Base-by-base conservation (phyloP, 2,797 vertebrate species). In the Selene dorsalis region DNA sequence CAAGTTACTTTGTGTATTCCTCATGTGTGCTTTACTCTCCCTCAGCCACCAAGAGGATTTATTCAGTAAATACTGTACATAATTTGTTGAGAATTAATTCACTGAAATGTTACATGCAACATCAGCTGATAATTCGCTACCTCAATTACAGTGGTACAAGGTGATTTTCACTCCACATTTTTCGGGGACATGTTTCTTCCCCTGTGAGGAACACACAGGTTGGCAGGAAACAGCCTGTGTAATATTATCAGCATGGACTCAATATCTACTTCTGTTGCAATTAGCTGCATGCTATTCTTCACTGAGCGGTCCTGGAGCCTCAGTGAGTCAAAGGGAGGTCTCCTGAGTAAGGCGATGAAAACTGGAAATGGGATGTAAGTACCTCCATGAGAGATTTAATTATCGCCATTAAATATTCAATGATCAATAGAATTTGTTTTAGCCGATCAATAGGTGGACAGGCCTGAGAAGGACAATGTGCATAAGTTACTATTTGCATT, bases 401-500 rank as follows among this genome's bases (percentile, higher is more conserved):
- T 94, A 95, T 94, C 81, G 0, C 89, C 89, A 95, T 95, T 95
- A 95, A 95, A 95, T 95, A 95, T 95, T 95, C 95, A 94, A 93
- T 95, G 94, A 95, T 95, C 95, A 93, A 95, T 96, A 93, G 87
- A 91, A 91, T 94, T 94, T 94, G 94, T 93, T 95, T 93, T 93
- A 94, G 91, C 84, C 77, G 85, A 94, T 96, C 95, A 87, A 96
- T 96, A 94, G 93, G 91, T 94, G 89, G 91, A 87, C 68, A 58
- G 82, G 87, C 92, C 89, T 81, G 87, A 88, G 91, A 94, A 95
- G 93, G 94, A 95, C 94, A 94, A 93, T 92, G 94, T 94, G 94
- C 94, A 94, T 93, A 93, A 95, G 94, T 94, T 95, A 88, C 93
- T 94, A 94, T 95, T 95, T 95, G 94, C 94, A 95, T 95, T 95